phyloP scores from a whole-genome alignment of 1,140 invertebrate genomes.

The Eueides isabella region DNA sequence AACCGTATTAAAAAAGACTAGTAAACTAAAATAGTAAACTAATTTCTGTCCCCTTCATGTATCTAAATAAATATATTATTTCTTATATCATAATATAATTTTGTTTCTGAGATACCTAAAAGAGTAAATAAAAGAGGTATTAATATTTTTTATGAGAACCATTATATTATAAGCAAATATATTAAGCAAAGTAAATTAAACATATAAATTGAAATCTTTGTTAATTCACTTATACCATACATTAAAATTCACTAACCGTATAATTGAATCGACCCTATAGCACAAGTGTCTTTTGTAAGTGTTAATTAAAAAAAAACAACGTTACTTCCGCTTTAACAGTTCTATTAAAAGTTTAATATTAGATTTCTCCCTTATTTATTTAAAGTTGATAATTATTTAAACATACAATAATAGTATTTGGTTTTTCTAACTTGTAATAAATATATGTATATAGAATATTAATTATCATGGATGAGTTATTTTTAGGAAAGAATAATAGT shows the following conservation, averaged over 20 bases:
- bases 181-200: background rate
- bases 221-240: slow-evolving; percentile 26
- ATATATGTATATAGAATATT: too few relatives aligned
- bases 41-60: too few relatives aligned
- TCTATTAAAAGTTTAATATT: slow-evolving; percentile 8
- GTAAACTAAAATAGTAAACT: too few relatives aligned
- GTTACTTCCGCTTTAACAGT: slow-evolving; percentile 15
- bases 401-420: background rate
- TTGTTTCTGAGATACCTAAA: background rate
- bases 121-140: background rate
- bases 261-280: slow-evolving; percentile 26
- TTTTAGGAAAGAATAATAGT: too few relatives aligned
- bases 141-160: background rate
- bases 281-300: slow-evolving; percentile 31
- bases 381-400: background rate
- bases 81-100: background rate
- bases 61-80: background rate
- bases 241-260: slow-evolving; percentile 26
- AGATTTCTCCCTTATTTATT: background rate
- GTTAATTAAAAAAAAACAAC: slow-evolving; percentile 30
- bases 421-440: background rate
- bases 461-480: too few relatives aligned
- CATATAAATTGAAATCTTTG: slow-evolving; percentile 17
- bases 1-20: background rate
- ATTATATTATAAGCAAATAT: background rate